Evolutionary conservation across 2,888 invertebrate species (phyloP), one percentile per base, ranked within the genome.

Genomic region (Epirrhoe alternata): DNA sequence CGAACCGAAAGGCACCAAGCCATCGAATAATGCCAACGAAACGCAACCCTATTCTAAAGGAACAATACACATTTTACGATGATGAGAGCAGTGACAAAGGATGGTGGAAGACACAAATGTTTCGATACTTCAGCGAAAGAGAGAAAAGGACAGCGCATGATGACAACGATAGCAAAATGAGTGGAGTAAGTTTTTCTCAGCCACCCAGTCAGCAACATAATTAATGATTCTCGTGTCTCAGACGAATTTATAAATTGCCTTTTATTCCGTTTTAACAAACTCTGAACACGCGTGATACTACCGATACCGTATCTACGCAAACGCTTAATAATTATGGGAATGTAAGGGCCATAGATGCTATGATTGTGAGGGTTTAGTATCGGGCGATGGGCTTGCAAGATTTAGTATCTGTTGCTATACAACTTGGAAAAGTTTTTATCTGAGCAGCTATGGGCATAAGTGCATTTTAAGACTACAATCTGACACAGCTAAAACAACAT

Each of bases 181-280:
- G 92, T 90, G 89, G 89, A 92, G 92, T 90, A 89, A 90, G 90
- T 88, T 92, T 92, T 92, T 92, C 92, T 89, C 88, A 93, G 91
- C 93, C 93, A 93, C 93, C 92, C 92, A 93, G 89, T 88, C 92
- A 91, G 93, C 93, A 93, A 93, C 93, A 93, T 93, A 93, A 93
- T 93, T 93, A 93, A 93, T 93, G 93, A 87, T 82, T 86, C 84
- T 89, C 89, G 90, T 89, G 91, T 90, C 82, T 87, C 85, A 86
- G 89, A 92, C 91, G 91, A 89, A 92, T 92, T 92, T 92, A 91
- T 91, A 92, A 92, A 92, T 91, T 91, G 90, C 87, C 86, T 88
- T 73, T 88, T 85, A 90, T 89, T 90, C 83, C 82, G 84, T 87
- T 87, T 89, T 86, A 90, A 88, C 87, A 88, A 89, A 88, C 70